Base-by-base conservation (phyloP, 2,888 invertebrate species). In the Dolichopus griseipennis region DNA sequence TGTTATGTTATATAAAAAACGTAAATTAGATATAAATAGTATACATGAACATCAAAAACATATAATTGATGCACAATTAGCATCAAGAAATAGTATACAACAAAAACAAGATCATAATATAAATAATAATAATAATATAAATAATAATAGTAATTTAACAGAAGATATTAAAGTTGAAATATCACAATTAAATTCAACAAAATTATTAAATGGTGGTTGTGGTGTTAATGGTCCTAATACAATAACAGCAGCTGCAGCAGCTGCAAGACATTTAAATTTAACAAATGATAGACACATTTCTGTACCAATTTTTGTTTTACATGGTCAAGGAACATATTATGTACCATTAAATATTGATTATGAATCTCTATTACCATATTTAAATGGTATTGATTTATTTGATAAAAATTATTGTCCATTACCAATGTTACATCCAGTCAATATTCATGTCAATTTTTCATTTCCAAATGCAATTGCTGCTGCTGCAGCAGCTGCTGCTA, bases 261-360 rank as follows among this genome's bases (percentile, higher is more conserved):
- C 61, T 61, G 66, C 66, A 66, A 71, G 69, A 63, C 67, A 68
- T 72, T 76, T 77, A 34, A 74, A 76, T 18, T 72, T 73, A 0
- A 73, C 72, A 8, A 71, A 74, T 61, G 68, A 69, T 12, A 71
- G 72, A 61, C 71, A 72, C 43, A 79, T 86, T 72, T 85, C 86
- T 66, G 89, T 95, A 66, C 95, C 96, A 0, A 90, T 95, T 61
- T 96, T 96, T 80, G 95, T 93, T 4, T 83, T 96, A 61, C 94
- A 95, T 79, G 87, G 93, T n/a, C 88, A 90, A 72, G 95, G 95
- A 62, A 86, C 88, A 65, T 95, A 91, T 81, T 96, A 96, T 83
- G 87, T 96, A 68, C 95, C 96, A 1, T 82, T 95, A 70, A 90
- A 90, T 72, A 84, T 95, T 67, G 93, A 93, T 74, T 88, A 89